Evolutionary conservation across 2,113 vertebrate genomes (phyloP).

Genomic region (Emydura subglobosa): DNA sequence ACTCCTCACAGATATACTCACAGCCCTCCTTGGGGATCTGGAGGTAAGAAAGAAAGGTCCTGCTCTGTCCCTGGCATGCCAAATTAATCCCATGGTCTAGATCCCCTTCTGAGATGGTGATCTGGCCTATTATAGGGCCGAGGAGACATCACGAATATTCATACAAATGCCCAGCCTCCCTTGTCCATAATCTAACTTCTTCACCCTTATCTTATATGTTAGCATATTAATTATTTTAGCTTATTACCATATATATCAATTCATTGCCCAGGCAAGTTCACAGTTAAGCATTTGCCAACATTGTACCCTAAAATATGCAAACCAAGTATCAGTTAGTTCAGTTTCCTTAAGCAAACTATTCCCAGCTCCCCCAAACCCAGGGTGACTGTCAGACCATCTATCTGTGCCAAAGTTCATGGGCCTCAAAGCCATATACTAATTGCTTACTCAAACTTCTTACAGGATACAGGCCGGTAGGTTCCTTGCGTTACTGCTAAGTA

Average conservation of each 20-base stretch:
- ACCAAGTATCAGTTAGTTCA: neutral
- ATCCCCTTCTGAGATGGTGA: neutral
- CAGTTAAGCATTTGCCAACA: neutral
- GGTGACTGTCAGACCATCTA: neutral
- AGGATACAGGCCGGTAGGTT: neutral
- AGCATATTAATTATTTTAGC: neutral
- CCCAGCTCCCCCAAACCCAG: neutral
- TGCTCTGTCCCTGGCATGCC: neutral
- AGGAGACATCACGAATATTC: neutral
- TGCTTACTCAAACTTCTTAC: neutral
- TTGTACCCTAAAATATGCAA: neutral
- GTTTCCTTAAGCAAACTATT: neutral
- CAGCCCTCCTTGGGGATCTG: neutral
- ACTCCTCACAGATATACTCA: neutral
- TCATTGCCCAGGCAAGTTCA: too few relatives aligned
- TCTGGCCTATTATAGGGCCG: neutral
- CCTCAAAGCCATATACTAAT: neutral
- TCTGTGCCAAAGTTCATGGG: neutral
- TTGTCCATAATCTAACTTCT: neutral
- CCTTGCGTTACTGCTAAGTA: neutral
- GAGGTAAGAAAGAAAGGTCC: neutral
- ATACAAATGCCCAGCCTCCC: neutral
- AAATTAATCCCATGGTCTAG: too few relatives aligned
- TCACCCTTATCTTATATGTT: neutral
- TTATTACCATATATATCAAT: too few relatives aligned